Percentiles rank a stretch among this genome's conserved stretches.
Conservation (phyloP, 2,888 invertebrate genomes). For the Acleris cristana region DNA sequence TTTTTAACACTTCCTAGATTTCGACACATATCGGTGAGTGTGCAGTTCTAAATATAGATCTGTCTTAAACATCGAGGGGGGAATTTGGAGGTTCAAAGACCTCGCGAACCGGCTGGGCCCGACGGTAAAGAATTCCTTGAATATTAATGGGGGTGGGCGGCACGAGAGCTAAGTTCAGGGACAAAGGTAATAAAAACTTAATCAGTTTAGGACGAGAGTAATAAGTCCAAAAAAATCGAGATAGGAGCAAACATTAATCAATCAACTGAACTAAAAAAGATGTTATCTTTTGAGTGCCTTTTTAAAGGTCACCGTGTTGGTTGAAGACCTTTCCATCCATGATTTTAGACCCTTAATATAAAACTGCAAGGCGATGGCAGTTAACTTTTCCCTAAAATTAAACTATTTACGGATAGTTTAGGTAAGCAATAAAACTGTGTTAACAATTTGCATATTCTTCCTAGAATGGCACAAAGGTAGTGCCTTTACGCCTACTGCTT, state of each 20-base stretch:
- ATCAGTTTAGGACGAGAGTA: background rate
- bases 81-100: slow-evolving; percentile 80
- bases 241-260: slow-evolving; percentile 21
- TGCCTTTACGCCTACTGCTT: slow-evolving; percentile 15
- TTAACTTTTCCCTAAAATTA: too few species aligned
- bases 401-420: too few species aligned
- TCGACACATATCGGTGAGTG: slow-evolving; percentile 58
- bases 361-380: background rate
- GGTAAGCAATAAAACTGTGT: background rate
- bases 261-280: slow-evolving; percentile 21
- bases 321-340: background rate
- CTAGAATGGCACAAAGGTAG: slow-evolving; percentile 13
- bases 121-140: slow-evolving; percentile 54
- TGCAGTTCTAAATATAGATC: slow-evolving; percentile 78
- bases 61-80: slow-evolving; percentile 63
- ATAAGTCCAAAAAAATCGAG: slow-evolving; percentile 15
- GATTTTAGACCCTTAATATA: background rate
- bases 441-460: background rate
- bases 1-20: slow-evolving; percentile 49
- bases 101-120: slow-evolving; percentile 71
- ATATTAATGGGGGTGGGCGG: slow-evolving; percentile 55
- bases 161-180: slow-evolving; percentile 59
- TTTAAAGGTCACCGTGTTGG: slow-evolving; percentile 3
- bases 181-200: slow-evolving; percentile 34
- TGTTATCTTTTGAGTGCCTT: background rate